Percentiles rank a stretch among this genome's conserved stretches.
phyloP scores from a whole-genome alignment of 2,888 invertebrate genomes.

The Nectonema munidae region DNA sequence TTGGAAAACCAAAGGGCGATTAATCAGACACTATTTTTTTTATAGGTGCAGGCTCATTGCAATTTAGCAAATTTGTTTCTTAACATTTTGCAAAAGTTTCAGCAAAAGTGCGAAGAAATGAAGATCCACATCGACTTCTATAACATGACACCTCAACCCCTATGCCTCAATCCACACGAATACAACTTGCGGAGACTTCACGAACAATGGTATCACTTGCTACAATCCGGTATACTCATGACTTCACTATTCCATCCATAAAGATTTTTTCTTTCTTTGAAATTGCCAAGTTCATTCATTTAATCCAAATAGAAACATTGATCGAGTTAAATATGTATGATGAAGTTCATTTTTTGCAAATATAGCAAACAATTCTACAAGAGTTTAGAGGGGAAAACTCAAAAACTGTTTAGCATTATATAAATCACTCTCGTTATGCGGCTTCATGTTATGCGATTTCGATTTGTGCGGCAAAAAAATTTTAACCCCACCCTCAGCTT shows the following conservation, averaged over 20 bases:
- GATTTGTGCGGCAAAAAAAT: no score
- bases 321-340: no score
- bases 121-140: constrained; percentile 1
- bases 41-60: constrained; percentile 7
- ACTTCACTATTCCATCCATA: not conserved
- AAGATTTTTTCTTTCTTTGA: not conserved
- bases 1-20: no score
- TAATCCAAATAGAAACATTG: not conserved
- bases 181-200: constrained; percentile 22
- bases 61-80: constrained; percentile 9
- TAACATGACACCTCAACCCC: constrained; percentile 19
- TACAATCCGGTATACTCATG: constrained; percentile 22
- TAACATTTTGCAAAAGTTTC: constrained; percentile 1
- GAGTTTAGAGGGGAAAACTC: no score
- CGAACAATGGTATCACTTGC: constrained; percentile 24
- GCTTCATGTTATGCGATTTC: no score
- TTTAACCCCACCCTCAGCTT: no score
- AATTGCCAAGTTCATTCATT: not conserved
- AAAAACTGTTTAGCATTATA: no score
- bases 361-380: no score
- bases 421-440: no score
- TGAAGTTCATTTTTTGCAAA: no score
- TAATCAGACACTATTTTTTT: no score
- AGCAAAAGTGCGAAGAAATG: no score
- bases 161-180: constrained; percentile 21